Evolutionary conservation across 2,797 vertebrate species (phyloP), one percentile per base, ranked within the genome.

Genomic region (Darevskia mixta): DNA sequence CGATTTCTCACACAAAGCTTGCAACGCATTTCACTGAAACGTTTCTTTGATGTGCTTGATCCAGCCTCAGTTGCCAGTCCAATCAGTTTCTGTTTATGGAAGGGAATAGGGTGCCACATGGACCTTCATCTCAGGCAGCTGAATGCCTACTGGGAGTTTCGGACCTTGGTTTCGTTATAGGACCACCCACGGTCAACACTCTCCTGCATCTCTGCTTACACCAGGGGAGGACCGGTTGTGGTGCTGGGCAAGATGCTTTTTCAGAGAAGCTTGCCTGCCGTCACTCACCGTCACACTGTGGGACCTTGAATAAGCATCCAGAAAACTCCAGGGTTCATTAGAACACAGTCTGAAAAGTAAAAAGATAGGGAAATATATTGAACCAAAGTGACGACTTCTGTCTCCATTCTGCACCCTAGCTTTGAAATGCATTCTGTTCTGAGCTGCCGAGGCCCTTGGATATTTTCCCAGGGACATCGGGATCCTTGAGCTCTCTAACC

Each of bases 401-500:
- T 78, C 78, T 91, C 35, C 49, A 23, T n/a, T 87, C 35, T 41
- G 18, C 15, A 43, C 29, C 71, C 20, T 45, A 5, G 29, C 38
- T 86, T 86, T 89, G 58, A 79, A 91, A 1, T 71, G 64, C 29
- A 13, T 43, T 35, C 79, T 77, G 86, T 92, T 67, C 88, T 66
- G 86, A 73, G 35, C 76, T 49, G 69, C 88, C 76, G 64, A 8
- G 3, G 87, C 58, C 0, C 0, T 4, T 91, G 90, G 92, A 83
- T 72, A 67, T 0, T 0, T 82, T 94, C 90, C 83, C 18, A 0
- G 87, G 49, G 86, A 78, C 23, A 86, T 35, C 67, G 89, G 90
- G 83, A 85, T 94, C 71, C 87, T 91, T 87, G 69, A 93, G 86
- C 82, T 89, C 29, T 87, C 90, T 88, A 92, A 91, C 87, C 66